Conservation (phyloP, 2,113 vertebrate genomes). For the Falco punctatus region DNA sequence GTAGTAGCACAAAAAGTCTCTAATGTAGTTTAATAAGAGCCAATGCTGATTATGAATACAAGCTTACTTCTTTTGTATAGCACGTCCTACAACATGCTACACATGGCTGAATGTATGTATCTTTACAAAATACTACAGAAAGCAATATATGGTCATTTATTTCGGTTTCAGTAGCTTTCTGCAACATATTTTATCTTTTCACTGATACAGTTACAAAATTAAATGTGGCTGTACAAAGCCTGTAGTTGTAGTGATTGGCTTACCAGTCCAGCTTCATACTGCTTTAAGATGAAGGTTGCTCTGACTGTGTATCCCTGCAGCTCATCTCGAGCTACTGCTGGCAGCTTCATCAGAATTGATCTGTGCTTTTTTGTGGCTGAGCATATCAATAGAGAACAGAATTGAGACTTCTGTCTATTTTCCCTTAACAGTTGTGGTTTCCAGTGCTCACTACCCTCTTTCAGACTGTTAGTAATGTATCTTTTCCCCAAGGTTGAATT, state of each 20-base stretch:
- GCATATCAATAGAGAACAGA: background rate
- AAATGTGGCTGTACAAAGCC: background rate
- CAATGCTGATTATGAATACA: background rate
- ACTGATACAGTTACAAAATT: background rate
- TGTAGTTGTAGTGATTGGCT: background rate
- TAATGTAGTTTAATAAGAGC: background rate
- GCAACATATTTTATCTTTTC: background rate
- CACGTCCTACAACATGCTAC: background rate
- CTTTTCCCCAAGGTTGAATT: background rate
- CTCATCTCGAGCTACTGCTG: background rate
- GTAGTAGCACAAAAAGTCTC: background rate
- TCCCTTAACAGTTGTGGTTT: background rate
- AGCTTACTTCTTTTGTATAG: background rate
- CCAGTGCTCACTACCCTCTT: background rate
- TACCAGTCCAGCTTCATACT: background rate
- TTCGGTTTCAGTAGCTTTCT: background rate
- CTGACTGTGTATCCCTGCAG: background rate
- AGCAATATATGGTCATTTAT: rapidly evolving
- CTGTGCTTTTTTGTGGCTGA: background rate
- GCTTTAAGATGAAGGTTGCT: background rate
- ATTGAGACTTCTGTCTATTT: background rate
- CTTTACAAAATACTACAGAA: background rate
- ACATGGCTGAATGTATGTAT: background rate
- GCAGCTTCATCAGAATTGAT: background rate
- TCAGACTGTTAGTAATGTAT: background rate